A percentile compares a stretch with the other conserved stretches of the same genome.
Conservation (phyloP, 1,140 invertebrate genomes). For the Babylonia areolata region DNA sequence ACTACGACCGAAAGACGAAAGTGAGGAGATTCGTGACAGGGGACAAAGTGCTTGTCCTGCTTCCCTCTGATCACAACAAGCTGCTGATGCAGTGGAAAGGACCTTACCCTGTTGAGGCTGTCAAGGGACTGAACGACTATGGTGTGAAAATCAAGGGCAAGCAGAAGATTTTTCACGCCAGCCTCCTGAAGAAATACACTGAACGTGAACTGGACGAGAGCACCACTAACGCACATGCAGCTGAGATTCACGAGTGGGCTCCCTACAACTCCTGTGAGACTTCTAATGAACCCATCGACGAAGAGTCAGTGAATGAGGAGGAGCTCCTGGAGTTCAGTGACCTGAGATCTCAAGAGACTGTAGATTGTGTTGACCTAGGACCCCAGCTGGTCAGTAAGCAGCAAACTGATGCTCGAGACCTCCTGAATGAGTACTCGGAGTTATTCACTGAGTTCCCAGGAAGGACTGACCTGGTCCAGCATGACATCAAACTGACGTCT, state of each 20-base stretch:
- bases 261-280: not conserved
- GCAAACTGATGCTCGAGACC: not conserved
- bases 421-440: conserved; percentile 40
- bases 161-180: conserved; percentile 36
- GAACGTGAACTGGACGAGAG: too few relatives aligned
- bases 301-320: not conserved
- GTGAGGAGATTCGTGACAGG: not conserved
- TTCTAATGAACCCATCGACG: not conserved
- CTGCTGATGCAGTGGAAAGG: conserved; percentile 39
- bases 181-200: conserved; percentile 42
- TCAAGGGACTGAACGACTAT: conserved; percentile 36
- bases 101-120: conserved; percentile 3
- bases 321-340: not conserved
- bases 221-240: too few relatives aligned
- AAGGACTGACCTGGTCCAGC: conserved; percentile 35
- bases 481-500: conserved; percentile 43
- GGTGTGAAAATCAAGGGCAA: conserved; percentile 34
- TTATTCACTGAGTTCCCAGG: conserved; percentile 45
- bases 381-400: conserved; percentile 30
- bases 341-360: conserved; percentile 7
- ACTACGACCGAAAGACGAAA: conserved; percentile 33
- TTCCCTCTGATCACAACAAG: conserved; percentile 23
- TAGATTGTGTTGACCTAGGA: conserved; percentile 39
- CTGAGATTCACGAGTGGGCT: not conserved
- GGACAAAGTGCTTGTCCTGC: conserved; percentile 37